Evolutionary conservation across 1,140 invertebrate species (phyloP), one percentile per base, ranked within the genome.

Genomic region (Reticulitermes speratus): DNA sequence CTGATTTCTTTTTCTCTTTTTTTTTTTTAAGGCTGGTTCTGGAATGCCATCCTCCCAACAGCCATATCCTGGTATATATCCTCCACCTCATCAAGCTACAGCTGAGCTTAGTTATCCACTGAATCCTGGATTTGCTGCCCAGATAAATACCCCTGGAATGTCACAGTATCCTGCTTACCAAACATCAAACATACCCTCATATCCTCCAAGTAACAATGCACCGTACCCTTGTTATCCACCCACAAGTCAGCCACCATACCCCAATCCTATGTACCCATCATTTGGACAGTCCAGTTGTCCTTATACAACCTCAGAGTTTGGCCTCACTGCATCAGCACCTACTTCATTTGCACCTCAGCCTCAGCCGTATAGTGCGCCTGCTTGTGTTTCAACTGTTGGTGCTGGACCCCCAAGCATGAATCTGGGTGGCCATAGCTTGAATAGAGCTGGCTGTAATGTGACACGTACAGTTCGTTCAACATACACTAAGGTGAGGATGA

Each of bases 11-110:
- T 85, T 84, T 86, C 32, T 86, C 23, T 82, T 32, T 84, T 84
- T 38, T 38, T 38, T 84, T 86, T 86, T 86, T 3, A 86, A 86
- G 86, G 86, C 86, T 86, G 75, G 44, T 52, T 84, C 83, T 59
- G 86, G 86, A 38, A 84, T 86, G 32, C 86, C 86, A 38, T 44
- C 44, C 38, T 30, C 52, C 44, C 83, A 84, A 84, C 83, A 12
- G n/a, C 83, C 85, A 21, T 52, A 25, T 86, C 75, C 86, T 65
- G 81, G 81, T 44, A 0, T 69, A 19, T 81, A 32, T 44, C 75
- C 85, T 86, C 52, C 52, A 55, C 75, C 86, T 23, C 48, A 84
- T 7, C 52, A 84, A 38, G 75, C 82, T 32, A 86, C 86, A 25
- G 11, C 14, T 23, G 30, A 55, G 14, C 81, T 86, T 23, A 86